A percentile compares a stretch with the other conserved stretches of the same genome.
Conservation (phyloP, 2,888 invertebrate genomes). For the Tridacna crocea region DNA sequence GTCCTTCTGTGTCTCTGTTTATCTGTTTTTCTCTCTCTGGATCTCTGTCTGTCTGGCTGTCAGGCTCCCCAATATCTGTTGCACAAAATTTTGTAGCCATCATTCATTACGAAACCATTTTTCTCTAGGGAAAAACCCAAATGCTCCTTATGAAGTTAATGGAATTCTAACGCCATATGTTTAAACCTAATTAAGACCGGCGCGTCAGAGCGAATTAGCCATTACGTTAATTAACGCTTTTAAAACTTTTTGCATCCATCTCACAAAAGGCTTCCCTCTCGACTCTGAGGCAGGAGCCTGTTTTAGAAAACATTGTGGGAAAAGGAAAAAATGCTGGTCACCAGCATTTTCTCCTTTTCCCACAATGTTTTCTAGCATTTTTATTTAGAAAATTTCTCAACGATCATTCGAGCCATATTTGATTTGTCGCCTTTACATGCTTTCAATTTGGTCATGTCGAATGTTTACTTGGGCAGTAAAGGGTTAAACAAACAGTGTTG, state of each 20-base stretch:
- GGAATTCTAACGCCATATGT: slow-evolving; percentile 20
- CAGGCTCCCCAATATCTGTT: no score
- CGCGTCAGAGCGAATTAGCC: slow-evolving; percentile 18
- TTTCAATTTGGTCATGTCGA: no score
- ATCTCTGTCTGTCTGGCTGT: background rate
- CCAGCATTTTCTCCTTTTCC: background rate
- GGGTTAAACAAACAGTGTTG: no score
- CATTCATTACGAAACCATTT: background rate
- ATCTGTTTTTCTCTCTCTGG: background rate
- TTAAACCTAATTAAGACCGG: slow-evolving; percentile 23
- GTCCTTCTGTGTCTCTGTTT: no score
- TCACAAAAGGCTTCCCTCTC: background rate
- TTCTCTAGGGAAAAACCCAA: no score
- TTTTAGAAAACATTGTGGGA: background rate
- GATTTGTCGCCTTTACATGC: no score
- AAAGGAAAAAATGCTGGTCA: background rate
- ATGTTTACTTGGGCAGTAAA: no score
- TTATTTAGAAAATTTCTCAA: background rate
- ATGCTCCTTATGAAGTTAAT: background rate
- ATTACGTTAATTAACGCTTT: slow-evolving; percentile 23
- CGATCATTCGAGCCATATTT: no score
- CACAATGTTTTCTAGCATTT: background rate
- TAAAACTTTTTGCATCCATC: background rate
- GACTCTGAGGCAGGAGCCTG: background rate
- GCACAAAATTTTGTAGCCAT: background rate